Evolutionary conservation across 2,888 invertebrate species (phyloP).

Genomic region (Cephus rjabovi): DNA sequence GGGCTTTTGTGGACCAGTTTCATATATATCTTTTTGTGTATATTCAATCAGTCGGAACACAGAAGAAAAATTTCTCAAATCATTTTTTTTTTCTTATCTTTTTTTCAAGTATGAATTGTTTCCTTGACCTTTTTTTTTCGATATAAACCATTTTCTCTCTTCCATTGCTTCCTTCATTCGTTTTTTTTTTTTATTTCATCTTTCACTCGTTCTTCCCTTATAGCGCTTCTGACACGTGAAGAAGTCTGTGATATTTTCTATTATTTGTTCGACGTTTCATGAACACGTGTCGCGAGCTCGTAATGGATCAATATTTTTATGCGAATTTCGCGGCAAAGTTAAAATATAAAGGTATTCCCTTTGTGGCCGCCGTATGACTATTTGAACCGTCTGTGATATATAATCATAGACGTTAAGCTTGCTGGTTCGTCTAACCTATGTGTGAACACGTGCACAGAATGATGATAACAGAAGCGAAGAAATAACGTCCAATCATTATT

Average conservation of each 20-base stretch:
- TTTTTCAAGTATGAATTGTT: conserved; percentile 5
- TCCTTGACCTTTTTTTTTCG: conserved; percentile 1
- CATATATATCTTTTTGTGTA: not conserved
- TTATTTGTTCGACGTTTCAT: not conserved
- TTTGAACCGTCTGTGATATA: not conserved
- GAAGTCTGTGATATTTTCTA: not conserved
- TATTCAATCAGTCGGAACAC: not conserved
- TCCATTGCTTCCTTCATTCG: not conserved
- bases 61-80: not conserved
- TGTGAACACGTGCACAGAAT: not conserved
- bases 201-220: conserved; percentile 10
- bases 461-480: not conserved
- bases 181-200: conserved; percentile 13
- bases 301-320: not conserved
- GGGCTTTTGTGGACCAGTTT: not conserved
- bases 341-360: not conserved
- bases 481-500: not conserved
- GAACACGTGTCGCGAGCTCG: not conserved
- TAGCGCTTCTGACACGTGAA: conserved; percentile 1
- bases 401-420: not conserved
- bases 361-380: not conserved
- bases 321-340: not conserved
- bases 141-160: conserved; percentile 15
- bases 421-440: not conserved
- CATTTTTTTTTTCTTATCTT: not conserved